These are phyloP conservation scores for Todiramphus saurophagus DNA, from an alignment of 2,113 vertebrate species.

Conservation along the genomic window DNA sequence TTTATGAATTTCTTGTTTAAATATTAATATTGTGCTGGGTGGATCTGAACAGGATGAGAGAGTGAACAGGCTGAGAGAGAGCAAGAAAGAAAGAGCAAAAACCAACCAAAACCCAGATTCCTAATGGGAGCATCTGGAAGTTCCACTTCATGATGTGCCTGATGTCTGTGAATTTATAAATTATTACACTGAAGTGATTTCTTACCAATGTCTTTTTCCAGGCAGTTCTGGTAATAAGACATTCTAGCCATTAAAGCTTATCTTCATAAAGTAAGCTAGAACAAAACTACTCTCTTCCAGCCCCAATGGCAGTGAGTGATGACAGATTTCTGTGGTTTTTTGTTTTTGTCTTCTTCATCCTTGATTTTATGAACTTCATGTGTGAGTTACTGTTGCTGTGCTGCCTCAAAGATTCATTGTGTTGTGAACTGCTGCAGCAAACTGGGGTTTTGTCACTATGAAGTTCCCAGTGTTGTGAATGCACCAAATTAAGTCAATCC, in stretches of 20 bases:
- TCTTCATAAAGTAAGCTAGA: neutral
- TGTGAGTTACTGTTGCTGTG: neutral
- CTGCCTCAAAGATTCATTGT: neutral
- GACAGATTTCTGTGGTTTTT: neutral
- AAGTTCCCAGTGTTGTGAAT: accelerated
- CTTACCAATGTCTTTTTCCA: neutral
- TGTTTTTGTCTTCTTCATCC: neutral
- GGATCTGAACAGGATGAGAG: neutral
- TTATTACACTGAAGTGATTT: neutral
- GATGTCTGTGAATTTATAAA: neutral
- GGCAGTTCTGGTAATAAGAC: neutral
- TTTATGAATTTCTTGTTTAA: neutral
- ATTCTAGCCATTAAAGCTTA: neutral
- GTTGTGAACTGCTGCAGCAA: neutral
- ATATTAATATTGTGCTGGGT: neutral
- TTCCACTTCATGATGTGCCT: neutral
- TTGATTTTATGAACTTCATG: neutral
- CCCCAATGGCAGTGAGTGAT: neutral
- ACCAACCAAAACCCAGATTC: neutral
- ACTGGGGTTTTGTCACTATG: neutral
- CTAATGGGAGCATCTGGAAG: neutral
- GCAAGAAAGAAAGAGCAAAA: no score
- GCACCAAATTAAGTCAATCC: neutral
- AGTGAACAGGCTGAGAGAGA: neutral
- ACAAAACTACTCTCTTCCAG: neutral